Conservation (phyloP, 2,888 invertebrate species). For the Chrysolina haemoptera region DNA sequence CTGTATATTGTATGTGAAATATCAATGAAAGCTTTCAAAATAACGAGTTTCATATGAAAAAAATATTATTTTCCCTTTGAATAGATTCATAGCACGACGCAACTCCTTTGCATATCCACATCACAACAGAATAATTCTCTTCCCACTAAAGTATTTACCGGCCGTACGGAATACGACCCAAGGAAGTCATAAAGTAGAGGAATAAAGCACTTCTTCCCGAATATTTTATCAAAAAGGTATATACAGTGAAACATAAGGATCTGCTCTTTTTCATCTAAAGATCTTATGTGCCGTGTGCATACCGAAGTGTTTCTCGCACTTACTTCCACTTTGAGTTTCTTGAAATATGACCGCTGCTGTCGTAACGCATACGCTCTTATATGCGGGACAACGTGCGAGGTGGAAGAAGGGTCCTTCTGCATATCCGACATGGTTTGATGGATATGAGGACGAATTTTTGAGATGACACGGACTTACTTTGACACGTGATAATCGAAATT, state of each 20-base stretch:
- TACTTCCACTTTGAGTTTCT: conserved; percentile 5
- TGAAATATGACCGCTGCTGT: conserved; percentile 14
- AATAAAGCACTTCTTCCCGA: conserved; percentile 61
- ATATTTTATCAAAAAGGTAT: conserved; percentile 64
- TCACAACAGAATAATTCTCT: conserved; percentile 61
- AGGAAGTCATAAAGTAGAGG: conserved; percentile 61
- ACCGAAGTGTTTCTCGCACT: conserved; percentile 22
- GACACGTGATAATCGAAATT: no score
- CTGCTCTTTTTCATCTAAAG: conserved; percentile 24
- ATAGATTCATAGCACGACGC: neutral
- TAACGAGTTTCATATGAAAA: neutral
- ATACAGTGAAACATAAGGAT: conserved; percentile 44
- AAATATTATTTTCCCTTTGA: neutral
- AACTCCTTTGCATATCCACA: conserved; percentile 40
- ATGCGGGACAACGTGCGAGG: neutral
- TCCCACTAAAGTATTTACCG: conserved; percentile 59
- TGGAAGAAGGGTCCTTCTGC: neutral
- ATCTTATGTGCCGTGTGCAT: conserved; percentile 22
- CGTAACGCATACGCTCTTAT: conserved; percentile 1
- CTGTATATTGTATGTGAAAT: no score
- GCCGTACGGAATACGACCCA: conserved; percentile 56
- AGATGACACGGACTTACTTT: no score
- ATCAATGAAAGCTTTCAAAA: no score
- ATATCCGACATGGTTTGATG: neutral
- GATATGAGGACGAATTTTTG: neutral